Evolutionary conservation across 2,888 invertebrate species (phyloP).

Genomic region (Nephrocerus scutellatus): DNA sequence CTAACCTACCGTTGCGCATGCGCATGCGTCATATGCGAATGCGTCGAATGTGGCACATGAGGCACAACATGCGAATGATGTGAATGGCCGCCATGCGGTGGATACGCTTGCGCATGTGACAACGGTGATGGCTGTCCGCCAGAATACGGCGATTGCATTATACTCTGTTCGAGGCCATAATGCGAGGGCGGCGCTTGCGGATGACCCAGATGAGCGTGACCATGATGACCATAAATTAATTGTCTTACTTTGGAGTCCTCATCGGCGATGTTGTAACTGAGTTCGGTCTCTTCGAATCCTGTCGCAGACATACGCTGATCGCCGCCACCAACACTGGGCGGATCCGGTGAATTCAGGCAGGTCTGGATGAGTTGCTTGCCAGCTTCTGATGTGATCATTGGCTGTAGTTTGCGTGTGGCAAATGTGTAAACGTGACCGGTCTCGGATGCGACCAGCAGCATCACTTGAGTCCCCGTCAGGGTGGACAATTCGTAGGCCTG

Average conservation of each 20-base stretch:
- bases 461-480: slow-evolving; percentile 98
- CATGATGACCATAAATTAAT: slow-evolving; percentile 76
- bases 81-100: slow-evolving; percentile 45
- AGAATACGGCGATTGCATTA: slow-evolving; percentile 58
- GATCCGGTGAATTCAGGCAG: slow-evolving; percentile 95
- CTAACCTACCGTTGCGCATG: slow-evolving; percentile 77
- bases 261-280: slow-evolving; percentile 92
- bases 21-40: slow-evolving; percentile 59
- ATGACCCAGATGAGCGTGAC: slow-evolving; percentile 61
- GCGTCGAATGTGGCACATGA: slow-evolving; percentile 55
- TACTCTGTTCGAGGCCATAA: slow-evolving; percentile 65
- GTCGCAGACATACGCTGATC: slow-evolving; percentile 98
- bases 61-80: slow-evolving; percentile 65
- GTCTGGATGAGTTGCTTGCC: slow-evolving; percentile 98
- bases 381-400: slow-evolving; percentile 97
- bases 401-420: slow-evolving; percentile 96
- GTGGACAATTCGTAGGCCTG: slow-evolving; percentile 99
- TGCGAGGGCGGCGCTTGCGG: slow-evolving; percentile 55
- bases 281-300: slow-evolving; percentile 97
- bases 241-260: slow-evolving; percentile 97
- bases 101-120: slow-evolving; percentile 48
- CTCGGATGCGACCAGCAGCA: slow-evolving; percentile 97
- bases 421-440: slow-evolving; percentile 99
- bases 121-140: slow-evolving; percentile 64
- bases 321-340: slow-evolving; percentile 63